Percentiles rank a stretch among this genome's conserved stretches.
phyloP scores from a whole-genome alignment of 2,888 invertebrate genomes.

The Periphyllus acericola region DNA sequence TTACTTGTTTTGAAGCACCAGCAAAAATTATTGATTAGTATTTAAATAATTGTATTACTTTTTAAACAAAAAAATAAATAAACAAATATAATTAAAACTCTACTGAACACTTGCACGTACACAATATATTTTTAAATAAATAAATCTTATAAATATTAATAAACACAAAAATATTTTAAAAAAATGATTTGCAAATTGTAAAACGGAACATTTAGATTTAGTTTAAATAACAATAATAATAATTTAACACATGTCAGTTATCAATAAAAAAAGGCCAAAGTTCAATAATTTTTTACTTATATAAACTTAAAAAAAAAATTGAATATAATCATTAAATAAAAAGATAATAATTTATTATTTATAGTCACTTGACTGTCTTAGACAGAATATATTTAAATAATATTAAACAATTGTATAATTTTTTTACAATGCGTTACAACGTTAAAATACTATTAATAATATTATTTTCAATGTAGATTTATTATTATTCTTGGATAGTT shows the following conservation, averaged over 20 bases:
- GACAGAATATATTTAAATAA: neutral
- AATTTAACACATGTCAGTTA: neutral
- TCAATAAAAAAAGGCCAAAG: conserved; percentile 19
- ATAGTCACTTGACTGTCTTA: neutral
- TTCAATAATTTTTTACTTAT: conserved; percentile 16
- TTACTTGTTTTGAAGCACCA: conserved; percentile 56
- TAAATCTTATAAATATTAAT: conserved; percentile 27
- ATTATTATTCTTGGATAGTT: neutral
- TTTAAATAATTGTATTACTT: conserved; percentile 8
- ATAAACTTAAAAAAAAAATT: neutral
- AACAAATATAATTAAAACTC: conserved; percentile 52
- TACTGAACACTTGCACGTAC: conserved; percentile 43
- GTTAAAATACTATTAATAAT: neutral
- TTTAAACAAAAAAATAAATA: conserved; percentile 37
- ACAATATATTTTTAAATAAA: conserved; percentile 40
- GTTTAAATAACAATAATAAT: conserved; percentile 39
- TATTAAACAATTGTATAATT: neutral
- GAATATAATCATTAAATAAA: conserved; percentile 22
- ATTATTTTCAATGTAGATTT: neutral
- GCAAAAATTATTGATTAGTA: conserved; percentile 55
- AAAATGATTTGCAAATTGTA: conserved; percentile 3
- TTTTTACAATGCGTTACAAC: neutral
- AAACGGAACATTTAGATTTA: conserved; percentile 6
- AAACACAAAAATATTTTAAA: conserved; percentile 41
- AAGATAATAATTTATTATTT: neutral